A percentile compares a stretch with the other conserved stretches of the same genome.
Evolutionary conservation across 1,140 invertebrate genomes (phyloP).

Genomic region (Hormaphis cornu): DNA sequence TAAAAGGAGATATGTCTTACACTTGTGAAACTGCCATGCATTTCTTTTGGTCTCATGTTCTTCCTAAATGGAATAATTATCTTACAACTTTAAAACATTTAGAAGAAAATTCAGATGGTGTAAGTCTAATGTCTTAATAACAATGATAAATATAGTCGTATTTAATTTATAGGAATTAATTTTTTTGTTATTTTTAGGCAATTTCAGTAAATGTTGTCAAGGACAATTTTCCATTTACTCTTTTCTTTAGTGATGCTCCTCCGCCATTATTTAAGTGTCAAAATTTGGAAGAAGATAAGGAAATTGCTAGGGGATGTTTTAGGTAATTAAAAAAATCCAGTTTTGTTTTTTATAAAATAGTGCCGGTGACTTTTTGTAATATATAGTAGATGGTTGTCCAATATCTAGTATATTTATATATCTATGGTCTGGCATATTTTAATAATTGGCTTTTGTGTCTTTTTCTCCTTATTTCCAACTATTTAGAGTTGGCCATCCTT

Average conservation of each 20-base stretch:
- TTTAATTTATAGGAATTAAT: not conserved
- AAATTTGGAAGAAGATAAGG: slow-evolving; percentile 76
- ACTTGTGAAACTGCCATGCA: slow-evolving; percentile 97
- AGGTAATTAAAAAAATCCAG: slow-evolving; percentile 44
- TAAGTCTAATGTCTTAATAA: not conserved
- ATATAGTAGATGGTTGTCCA: too few relatives aligned
- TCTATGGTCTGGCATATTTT: too few relatives aligned
- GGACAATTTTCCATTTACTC: slow-evolving; percentile 83
- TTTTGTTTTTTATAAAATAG: too few relatives aligned
- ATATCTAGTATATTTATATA: too few relatives aligned
- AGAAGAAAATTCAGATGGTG: slow-evolving; percentile 37
- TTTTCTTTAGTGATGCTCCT: slow-evolving; percentile 85
- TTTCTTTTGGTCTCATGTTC: slow-evolving; percentile 77
- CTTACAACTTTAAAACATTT: slow-evolving; percentile 52
- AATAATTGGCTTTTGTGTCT: too few relatives aligned
- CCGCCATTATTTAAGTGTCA: slow-evolving; percentile 81
- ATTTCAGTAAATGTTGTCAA: slow-evolving; percentile 46
- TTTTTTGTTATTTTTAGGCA: slow-evolving; percentile 36
- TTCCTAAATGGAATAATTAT: slow-evolving; percentile 87
- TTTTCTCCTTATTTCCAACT: too few relatives aligned
- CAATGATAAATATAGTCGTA: not conserved
- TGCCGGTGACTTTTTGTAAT: too few relatives aligned
- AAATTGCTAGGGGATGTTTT: slow-evolving; percentile 87
- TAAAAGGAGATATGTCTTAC: slow-evolving; percentile 85
- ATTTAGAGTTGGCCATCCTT: too few relatives aligned